Evolutionary conservation across 2,797 vertebrate species (phyloP).

Genomic region (Valencia hispanica): DNA sequence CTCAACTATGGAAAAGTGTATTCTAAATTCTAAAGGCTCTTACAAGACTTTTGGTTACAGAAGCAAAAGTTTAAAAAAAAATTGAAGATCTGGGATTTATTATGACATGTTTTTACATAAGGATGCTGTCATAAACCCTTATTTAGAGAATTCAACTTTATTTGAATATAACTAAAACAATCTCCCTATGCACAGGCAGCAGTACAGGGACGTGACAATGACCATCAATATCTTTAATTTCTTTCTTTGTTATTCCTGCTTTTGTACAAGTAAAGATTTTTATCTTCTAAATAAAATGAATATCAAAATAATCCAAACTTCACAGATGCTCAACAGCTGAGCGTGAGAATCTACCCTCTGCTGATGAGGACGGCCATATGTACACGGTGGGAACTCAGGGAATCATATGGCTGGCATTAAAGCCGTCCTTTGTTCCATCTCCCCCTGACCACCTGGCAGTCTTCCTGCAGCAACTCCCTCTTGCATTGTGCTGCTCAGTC

Average conservation of each 20-base stretch:
- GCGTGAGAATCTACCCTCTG: constrained; percentile 69
- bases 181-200: constrained; percentile 13
- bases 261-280: constrained; percentile 12
- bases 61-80: background rate
- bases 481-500: constrained; percentile 72
- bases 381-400: constrained; percentile 67
- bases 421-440: constrained; percentile 75
- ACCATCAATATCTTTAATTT: background rate
- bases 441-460: constrained; percentile 80
- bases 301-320: constrained; percentile 37
- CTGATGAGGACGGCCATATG: constrained; percentile 61
- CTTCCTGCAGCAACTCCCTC: constrained; percentile 79
- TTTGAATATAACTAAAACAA: constrained; percentile 11
- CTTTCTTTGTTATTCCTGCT: too few species aligned
- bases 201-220: background rate
- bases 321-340: constrained; percentile 74
- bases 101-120: constrained; percentile 5
- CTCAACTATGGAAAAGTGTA: constrained; percentile 28
- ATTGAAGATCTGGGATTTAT: constrained; percentile 1
- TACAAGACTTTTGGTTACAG: constrained; percentile 23
- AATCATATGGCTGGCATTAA: constrained; percentile 76
- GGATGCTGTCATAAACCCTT: background rate
- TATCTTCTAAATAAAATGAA: constrained; percentile 22
- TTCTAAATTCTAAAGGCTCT: constrained; percentile 33
- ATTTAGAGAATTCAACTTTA: constrained; percentile 26